Conservation (phyloP, 2,797 vertebrate species). For the Anguilla obscura region DNA sequence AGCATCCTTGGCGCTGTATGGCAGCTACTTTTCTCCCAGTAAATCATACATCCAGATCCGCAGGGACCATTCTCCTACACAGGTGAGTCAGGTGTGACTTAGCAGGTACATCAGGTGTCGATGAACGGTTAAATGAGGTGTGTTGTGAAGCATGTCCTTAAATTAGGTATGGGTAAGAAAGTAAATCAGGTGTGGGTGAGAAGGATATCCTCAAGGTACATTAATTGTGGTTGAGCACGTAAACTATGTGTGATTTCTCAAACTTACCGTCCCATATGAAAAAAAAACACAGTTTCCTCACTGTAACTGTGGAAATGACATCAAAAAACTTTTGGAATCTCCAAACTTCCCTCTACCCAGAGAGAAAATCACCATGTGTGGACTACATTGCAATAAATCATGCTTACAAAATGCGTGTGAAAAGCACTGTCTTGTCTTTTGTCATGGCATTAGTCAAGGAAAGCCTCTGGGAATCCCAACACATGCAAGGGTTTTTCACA, state of each 20-base stretch:
- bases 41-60: conserved; percentile 80
- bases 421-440: background rate
- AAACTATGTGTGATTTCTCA: background rate
- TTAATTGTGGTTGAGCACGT: background rate
- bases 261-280: too few relatives aligned
- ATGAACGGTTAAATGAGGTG: background rate
- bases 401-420: background rate
- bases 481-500: background rate
- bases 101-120: background rate
- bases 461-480: background rate
- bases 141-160: background rate
- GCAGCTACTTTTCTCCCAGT: conserved; percentile 74
- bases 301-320: background rate
- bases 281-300: too few relatives aligned
- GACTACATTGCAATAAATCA: background rate
- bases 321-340: too few relatives aligned
- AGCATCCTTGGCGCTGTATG: conserved; percentile 62
- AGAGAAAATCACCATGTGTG: background rate
- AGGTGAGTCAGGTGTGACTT: conserved; percentile 67
- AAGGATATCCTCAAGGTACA: background rate
- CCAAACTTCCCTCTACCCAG: too few relatives aligned
- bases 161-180: background rate
- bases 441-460: too few relatives aligned
- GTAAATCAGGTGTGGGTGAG: background rate
- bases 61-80: conserved; percentile 58